phyloP scores from a whole-genome alignment of 2,797 vertebrate genomes.

The Catharus ustulatus region DNA sequence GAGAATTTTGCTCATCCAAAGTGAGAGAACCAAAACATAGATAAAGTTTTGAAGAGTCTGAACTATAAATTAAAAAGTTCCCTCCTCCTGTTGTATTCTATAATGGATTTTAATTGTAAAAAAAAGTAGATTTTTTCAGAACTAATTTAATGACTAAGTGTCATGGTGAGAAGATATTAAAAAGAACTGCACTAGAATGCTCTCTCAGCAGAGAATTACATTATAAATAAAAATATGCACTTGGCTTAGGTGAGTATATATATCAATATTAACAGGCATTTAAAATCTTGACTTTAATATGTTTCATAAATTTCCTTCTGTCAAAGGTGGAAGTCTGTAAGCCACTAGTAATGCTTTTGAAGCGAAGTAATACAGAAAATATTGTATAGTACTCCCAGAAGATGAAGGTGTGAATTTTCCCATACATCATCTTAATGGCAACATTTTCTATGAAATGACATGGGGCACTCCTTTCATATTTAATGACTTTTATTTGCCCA shows the following conservation, averaged over 20 bases:
- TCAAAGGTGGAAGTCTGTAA: constrained; percentile 3
- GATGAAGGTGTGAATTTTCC: constrained; percentile 75
- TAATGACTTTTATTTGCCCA: constrained; percentile 81
- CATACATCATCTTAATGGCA: constrained; percentile 79
- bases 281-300: constrained; percentile 1
- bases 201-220: neutral
- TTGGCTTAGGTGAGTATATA: constrained; percentile 6
- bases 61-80: neutral
- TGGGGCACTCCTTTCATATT: constrained; percentile 78
- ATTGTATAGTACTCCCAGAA: constrained; percentile 60
- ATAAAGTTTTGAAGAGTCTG: neutral
- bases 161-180: neutral
- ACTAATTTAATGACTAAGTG: neutral
- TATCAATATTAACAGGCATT: constrained; percentile 41
- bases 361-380: constrained; percentile 69
- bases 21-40: neutral
- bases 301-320: constrained; percentile 33
- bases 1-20: neutral
- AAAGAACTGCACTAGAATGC: neutral
- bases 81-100: neutral
- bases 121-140: neutral
- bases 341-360: constrained; percentile 56
- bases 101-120: neutral
- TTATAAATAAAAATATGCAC: constrained; percentile 9
- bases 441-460: constrained; percentile 73